Percentiles rank a stretch among this genome's conserved stretches.
These are phyloP conservation scores for Albula goreensis DNA, from an alignment of 2,113 vertebrate species.

Conservation along the genomic window DNA sequence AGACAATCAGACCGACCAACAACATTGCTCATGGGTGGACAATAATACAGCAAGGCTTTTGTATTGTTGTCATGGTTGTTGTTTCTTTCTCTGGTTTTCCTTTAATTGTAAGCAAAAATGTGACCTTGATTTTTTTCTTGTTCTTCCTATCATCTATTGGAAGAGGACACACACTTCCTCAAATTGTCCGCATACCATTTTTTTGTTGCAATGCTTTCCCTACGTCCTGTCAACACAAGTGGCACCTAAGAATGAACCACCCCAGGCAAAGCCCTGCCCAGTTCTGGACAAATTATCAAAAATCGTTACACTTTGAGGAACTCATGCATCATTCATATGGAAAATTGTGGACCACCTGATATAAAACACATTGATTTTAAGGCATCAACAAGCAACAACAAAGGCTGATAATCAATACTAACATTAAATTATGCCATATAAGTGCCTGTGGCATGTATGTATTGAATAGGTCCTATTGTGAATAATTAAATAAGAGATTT, in stretches of 20 bases:
- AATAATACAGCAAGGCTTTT: not conserved
- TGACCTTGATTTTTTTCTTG: not conserved
- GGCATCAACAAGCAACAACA: constrained; percentile 30
- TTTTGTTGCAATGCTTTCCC: not conserved
- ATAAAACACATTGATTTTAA: constrained; percentile 26
- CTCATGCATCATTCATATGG: constrained; percentile 35
- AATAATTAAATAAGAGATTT: constrained; percentile 36
- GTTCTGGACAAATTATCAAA: constrained; percentile 29
- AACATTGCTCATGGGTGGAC: not conserved
- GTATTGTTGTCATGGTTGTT: not conserved
- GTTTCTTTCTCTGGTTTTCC: not conserved
- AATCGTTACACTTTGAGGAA: constrained; percentile 25
- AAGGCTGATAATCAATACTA: constrained; percentile 36
- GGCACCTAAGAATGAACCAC: not conserved
- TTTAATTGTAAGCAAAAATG: not conserved
- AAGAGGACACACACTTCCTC: not conserved
- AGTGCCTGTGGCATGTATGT: constrained; percentile 20
- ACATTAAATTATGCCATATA: constrained; percentile 37
- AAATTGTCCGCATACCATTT: not conserved
- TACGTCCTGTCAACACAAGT: not conserved
- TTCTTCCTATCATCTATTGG: not conserved
- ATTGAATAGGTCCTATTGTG: constrained; percentile 11
- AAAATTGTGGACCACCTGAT: not conserved
- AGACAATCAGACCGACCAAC: not conserved
- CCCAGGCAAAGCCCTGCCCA: not conserved